Evolutionary conservation across 2,888 invertebrate genomes (phyloP).

Genomic region (Hedychridium roseum): DNA sequence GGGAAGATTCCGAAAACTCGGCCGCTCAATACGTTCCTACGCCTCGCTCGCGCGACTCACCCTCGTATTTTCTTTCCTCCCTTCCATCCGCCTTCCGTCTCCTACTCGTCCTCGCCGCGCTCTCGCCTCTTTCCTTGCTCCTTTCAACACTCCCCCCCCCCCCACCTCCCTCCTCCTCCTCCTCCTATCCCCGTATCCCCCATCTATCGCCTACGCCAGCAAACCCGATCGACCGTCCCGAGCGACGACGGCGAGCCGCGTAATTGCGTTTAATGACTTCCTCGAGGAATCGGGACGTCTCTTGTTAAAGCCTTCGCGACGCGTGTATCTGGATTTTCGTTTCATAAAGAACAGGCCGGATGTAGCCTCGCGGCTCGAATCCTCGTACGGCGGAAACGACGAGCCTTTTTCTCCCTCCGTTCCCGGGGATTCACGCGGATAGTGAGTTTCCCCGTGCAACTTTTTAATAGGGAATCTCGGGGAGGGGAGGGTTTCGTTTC

Average conservation of each 20-base stretch:
- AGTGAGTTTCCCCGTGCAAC: no score
- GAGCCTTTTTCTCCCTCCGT: no score
- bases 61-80: conserved; percentile 38
- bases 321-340: no score
- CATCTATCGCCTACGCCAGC: conserved; percentile 14
- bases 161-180: conserved; percentile 13
- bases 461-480: no score
- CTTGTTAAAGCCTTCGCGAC: no score
- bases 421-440: no score
- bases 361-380: no score
- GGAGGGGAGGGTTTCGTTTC: no score
- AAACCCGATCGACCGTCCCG: conserved; percentile 25
- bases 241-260: conserved; percentile 29
- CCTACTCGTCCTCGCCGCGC: conserved; percentile 23
- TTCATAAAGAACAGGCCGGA: no score
- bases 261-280: conserved; percentile 41
- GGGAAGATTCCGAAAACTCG: conserved; percentile 60
- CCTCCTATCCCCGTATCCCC: conserved; percentile 4
- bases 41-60: conserved; percentile 34
- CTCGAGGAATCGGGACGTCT: no score
- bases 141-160: background rate
- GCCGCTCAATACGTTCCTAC: conserved; percentile 56
- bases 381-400: no score
- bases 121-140: conserved; percentile 4
- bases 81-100: conserved; percentile 14